Evolutionary conservation across 1,140 invertebrate genomes (phyloP).

Genomic region (Drosophila funebris): DNA sequence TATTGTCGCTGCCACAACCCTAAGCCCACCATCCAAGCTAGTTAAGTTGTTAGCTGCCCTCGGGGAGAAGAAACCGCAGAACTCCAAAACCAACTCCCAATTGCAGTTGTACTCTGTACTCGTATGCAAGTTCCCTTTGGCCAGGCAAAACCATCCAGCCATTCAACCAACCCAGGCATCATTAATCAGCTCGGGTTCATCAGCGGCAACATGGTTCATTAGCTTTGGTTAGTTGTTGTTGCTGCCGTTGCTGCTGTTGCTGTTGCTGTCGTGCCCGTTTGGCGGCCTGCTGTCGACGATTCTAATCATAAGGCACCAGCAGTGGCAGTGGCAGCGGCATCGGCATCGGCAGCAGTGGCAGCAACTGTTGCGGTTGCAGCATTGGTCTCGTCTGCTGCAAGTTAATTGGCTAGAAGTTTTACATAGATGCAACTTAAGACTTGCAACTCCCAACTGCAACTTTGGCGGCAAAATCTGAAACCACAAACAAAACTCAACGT

Average conservation of each 20-base stretch:
- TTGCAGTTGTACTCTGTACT: constrained; percentile 38
- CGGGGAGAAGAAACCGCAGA: constrained; percentile 28
- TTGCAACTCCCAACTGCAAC: constrained; percentile 38
- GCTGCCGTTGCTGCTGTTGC: constrained; percentile 35
- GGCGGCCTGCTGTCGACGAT: constrained; percentile 71
- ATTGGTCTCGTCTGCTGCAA: constrained; percentile 47
- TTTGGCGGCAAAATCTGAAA: constrained; percentile 64
- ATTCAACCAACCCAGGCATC: constrained; percentile 43
- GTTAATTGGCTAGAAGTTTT: constrained; percentile 81
- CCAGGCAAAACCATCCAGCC: constrained; percentile 7
- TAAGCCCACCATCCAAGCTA: constrained; percentile 70
- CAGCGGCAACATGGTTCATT: constrained; percentile 80
- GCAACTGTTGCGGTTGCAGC: constrained; percentile 22
- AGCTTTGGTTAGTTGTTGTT: constrained; percentile 72
- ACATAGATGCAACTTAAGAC: constrained; percentile 58
- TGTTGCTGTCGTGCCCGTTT: constrained; percentile 53
- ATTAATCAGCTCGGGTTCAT: constrained; percentile 80
- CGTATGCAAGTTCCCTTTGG: constrained; percentile 36
- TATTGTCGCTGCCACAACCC: constrained; percentile 39
- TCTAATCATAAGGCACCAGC: constrained; percentile 79
- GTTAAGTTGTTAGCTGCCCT: constrained; percentile 77
- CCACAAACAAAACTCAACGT: constrained; percentile 24
- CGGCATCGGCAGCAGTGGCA: neutral
- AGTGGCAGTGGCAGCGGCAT: constrained; percentile 13
- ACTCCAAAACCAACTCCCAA: constrained; percentile 4